phyloP scores from a whole-genome alignment of 2,888 invertebrate species.

The Mythimna ferrago region DNA sequence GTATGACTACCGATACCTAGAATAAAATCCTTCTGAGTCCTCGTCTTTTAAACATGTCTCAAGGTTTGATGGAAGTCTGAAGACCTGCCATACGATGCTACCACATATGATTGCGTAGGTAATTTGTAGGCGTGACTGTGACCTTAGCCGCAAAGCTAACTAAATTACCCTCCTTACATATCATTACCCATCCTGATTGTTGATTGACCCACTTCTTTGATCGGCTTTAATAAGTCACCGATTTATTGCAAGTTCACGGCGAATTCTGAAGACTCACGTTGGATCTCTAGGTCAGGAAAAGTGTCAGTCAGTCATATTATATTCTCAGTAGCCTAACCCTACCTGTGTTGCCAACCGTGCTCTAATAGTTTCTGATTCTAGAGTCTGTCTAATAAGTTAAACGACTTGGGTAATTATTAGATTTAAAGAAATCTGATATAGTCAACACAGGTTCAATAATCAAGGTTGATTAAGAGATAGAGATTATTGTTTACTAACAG shows the following conservation, averaged over 20 bases:
- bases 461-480: too few species aligned
- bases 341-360: too few species aligned
- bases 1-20: neutral
- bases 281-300: neutral
- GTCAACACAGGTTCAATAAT: too few species aligned
- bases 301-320: neutral
- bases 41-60: neutral
- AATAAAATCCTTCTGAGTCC: neutral
- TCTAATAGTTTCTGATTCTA: too few species aligned
- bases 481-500: too few species aligned
- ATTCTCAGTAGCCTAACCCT: too few species aligned
- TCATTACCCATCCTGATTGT: constrained; percentile 82
- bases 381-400: too few species aligned
- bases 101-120: neutral
- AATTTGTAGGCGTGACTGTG: constrained; percentile 53
- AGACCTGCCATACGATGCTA: neutral
- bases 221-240: constrained; percentile 63
- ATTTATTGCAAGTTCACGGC: constrained; percentile 50
- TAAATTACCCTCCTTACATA: constrained; percentile 84
- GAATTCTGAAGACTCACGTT: neutral
- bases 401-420: too few species aligned
- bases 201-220: constrained; percentile 81
- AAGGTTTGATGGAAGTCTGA: neutral
- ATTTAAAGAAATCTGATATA: too few species aligned
- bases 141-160: constrained; percentile 74